Base-by-base conservation (phyloP, 2,797 vertebrate genomes). In the Mastacembelus armatus region DNA sequence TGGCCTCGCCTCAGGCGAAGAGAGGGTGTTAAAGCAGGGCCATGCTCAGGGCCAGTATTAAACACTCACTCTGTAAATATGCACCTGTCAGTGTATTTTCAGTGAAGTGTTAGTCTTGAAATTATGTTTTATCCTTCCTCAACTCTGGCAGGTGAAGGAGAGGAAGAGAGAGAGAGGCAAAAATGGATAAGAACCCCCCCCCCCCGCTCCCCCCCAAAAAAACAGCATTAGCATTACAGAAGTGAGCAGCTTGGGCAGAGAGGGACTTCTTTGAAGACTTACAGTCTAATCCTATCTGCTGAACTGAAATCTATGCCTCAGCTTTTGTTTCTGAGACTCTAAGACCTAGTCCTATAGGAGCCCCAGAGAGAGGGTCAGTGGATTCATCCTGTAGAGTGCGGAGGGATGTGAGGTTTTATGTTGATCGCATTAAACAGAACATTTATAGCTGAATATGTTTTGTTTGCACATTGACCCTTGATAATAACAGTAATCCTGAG, bases 221-320 rank as follows among this genome's bases (percentile, higher is more conserved):
- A 77, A 88, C 85, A 86, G 85, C 66, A 87, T 88, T 89, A 81
- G 62, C 26, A 72, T 71, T 71, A 83, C 55, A 83, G 85, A 85
- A 85, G 76, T 74, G 63, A 79, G 76, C 83, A 55, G 85, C 85
- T 83, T 80, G 82, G 54, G 83, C 38, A 49, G 70, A 87, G 80
- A 81, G 78, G 67, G 83, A 68, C 69, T 64, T 84, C 89, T 92
- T 92, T 92, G 92, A 92, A 91, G 92, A 90, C 79, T 90, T 88
- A 59, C 71, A 77, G 56, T 50, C 83, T 92, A 93, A 93, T 93
- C 91, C 91, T 62, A 71, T 84, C 87, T 85, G 79, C 85, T 79
- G 83, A 84, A 79, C 69, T 47, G 16, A 80, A 71, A 75, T 84
- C 84, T 83, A 70, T 68, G 77, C 80, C 74, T 68, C 74, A 38